phyloP scores from a whole-genome alignment of 2,888 invertebrate genomes.

The Nomada flava region DNA sequence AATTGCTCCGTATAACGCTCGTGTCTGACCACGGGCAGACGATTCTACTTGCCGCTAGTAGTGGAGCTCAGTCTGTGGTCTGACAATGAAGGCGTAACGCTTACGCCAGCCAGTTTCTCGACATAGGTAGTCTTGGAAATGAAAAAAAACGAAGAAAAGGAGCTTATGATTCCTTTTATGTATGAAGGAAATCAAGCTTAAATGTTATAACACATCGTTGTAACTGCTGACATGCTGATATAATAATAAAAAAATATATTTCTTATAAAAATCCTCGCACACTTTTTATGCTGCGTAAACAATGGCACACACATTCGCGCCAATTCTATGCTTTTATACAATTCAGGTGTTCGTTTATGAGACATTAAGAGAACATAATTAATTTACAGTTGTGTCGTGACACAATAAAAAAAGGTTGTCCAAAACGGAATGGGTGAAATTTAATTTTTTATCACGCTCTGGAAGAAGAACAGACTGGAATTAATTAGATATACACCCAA shows the following conservation, averaged over 20 bases:
- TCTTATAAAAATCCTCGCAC: no score
- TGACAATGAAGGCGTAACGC: conserved; percentile 67
- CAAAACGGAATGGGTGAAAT: conserved; percentile 12
- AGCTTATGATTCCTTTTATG: neutral
- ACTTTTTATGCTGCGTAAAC: neutral
- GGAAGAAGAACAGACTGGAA: conserved; percentile 19
- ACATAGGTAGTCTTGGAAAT: conserved; percentile 59
- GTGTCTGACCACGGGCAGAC: conserved; percentile 55
- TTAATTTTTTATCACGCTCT: conserved; percentile 34
- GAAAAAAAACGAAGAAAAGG: conserved; percentile 40
- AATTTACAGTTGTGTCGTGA: neutral
- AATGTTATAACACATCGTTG: neutral
- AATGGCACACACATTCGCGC: neutral
- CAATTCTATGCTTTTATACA: neutral
- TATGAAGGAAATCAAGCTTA: neutral
- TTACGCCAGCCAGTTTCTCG: conserved; percentile 66
- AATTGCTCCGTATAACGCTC: conserved; percentile 4
- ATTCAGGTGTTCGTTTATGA: neutral
- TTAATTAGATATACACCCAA: conserved; percentile 42
- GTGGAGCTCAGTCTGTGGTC: conserved; percentile 67
- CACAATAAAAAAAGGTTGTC: neutral
- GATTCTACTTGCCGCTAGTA: conserved; percentile 66
- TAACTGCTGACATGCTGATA: neutral
- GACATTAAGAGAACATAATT: conserved; percentile 1
- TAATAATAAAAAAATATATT: neutral